Percentiles rank a stretch among this genome's conserved stretches.
These are phyloP conservation scores for Chaenocephalus aceratus DNA, from an alignment of 2,113 vertebrate genomes.

Conservation along the genomic window DNA sequence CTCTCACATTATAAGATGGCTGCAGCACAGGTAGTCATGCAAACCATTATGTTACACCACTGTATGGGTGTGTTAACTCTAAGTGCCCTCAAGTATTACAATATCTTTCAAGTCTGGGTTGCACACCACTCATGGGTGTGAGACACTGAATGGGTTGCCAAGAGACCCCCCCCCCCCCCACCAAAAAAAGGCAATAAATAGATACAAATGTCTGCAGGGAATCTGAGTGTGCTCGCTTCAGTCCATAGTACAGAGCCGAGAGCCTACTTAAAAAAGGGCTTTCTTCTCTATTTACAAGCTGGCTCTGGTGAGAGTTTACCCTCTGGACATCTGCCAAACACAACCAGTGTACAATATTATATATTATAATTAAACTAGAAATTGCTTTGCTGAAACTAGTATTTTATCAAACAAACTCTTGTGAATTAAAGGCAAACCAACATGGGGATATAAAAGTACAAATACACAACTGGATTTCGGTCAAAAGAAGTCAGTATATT, in stretches of 20 bases:
- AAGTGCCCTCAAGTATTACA: not conserved
- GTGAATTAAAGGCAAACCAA: no score
- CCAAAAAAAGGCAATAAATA: not conserved
- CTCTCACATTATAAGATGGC: not conserved
- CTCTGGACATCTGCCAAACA: not conserved
- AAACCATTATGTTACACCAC: not conserved
- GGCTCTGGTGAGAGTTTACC: no score
- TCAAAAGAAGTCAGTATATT: no score
- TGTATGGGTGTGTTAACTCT: conserved; percentile 7
- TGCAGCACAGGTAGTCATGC: conserved; percentile 13
- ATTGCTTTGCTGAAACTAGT: not conserved
- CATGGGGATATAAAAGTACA: no score
- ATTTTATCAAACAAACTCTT: not conserved
- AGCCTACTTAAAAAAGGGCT: no score
- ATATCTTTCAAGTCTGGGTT: no score
- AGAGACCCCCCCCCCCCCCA: not conserved
- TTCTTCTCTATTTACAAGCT: no score
- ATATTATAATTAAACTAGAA: not conserved
- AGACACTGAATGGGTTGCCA: not conserved
- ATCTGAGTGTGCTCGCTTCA: not conserved
- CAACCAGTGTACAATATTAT: not conserved
- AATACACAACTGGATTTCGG: no score
- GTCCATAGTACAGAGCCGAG: not conserved
- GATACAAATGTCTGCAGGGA: not conserved
- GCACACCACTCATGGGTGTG: no score